A percentile compares a stretch with the other conserved stretches of the same genome.
Conservation (phyloP, 1,140 invertebrate species). For the Dendrolimus punctatus region DNA sequence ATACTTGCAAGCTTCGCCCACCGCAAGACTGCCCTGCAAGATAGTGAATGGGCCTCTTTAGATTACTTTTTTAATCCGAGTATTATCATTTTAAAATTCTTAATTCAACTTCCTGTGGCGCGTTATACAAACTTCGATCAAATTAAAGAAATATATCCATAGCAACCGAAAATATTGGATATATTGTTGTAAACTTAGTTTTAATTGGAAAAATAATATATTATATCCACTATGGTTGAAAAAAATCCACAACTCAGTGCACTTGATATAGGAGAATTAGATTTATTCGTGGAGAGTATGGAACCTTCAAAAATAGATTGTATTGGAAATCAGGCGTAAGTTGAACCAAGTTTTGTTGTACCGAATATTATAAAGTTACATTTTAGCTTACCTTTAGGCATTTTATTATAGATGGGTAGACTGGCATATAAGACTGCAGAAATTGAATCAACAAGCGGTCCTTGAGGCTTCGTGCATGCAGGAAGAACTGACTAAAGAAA, state of each 20-base stretch:
- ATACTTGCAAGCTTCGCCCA: too few relatives aligned
- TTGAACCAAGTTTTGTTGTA: background rate
- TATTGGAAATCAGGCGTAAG: constrained; percentile 62
- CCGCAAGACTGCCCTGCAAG: too few relatives aligned
- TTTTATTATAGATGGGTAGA: constrained; percentile 78
- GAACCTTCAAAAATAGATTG: constrained; percentile 45
- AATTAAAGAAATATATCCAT: constrained; percentile 32
- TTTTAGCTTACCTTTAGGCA: background rate
- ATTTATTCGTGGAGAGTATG: constrained; percentile 60
- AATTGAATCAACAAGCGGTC: constrained; percentile 85
- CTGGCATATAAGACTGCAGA: constrained; percentile 82
- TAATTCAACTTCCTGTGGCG: background rate
- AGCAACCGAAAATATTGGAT: constrained; percentile 13
- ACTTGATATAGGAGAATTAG: constrained; percentile 55
- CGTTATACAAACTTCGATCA: constrained; percentile 1
- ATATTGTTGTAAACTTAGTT: background rate
- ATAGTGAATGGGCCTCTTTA: too few relatives aligned
- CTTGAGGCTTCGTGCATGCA: constrained; percentile 78
- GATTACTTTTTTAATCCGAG: too few relatives aligned
- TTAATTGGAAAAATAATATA: constrained; percentile 1
- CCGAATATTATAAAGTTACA: constrained; percentile 2
- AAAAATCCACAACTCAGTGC: constrained; percentile 52
- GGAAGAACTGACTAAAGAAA: constrained; percentile 83
- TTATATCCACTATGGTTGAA: constrained; percentile 34
- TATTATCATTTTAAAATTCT: background rate